Evolutionary conservation across 2,888 invertebrate species (phyloP).

Genomic region (Allophyes oxyacanthae): DNA sequence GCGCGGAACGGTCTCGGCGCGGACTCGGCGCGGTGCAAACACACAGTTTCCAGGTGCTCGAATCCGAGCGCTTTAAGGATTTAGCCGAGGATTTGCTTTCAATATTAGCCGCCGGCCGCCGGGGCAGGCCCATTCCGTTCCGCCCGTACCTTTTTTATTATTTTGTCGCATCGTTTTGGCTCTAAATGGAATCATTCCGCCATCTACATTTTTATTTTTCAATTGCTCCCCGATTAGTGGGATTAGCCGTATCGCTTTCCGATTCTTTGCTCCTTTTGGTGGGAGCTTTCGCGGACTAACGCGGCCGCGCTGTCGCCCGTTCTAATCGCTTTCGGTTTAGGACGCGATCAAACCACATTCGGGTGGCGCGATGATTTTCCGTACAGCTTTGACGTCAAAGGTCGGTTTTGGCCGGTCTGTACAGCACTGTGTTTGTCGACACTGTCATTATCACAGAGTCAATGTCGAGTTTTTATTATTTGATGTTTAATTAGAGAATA

Average conservation of each 20-base stretch:
- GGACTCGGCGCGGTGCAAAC: constrained; percentile 72
- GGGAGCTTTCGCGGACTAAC: constrained; percentile 81
- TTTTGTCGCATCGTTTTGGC: constrained; percentile 89
- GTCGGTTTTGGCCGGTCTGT: constrained; percentile 55
- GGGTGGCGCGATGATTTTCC: constrained; percentile 47
- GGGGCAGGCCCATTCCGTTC: constrained; percentile 81
- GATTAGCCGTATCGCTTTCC: constrained; percentile 88
- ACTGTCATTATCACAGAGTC: constrained; percentile 73
- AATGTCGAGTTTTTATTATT: constrained; percentile 80
- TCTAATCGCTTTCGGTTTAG: constrained; percentile 69
- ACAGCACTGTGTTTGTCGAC: constrained; percentile 64
- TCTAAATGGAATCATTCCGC: constrained; percentile 89
- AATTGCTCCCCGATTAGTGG: constrained; percentile 89
- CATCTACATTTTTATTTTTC: constrained; percentile 90
- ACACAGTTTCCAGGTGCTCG: constrained; percentile 88
- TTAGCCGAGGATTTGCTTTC: constrained; percentile 89
- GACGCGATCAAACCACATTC: constrained; percentile 54
- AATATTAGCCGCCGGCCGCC: constrained; percentile 88
- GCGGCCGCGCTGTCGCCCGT: constrained; percentile 61
- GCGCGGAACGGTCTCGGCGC: constrained; percentile 60
- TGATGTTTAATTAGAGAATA: constrained; percentile 77
- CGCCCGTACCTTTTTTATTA: constrained; percentile 87
- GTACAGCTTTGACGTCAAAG: constrained; percentile 62
- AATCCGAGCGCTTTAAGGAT: constrained; percentile 89
- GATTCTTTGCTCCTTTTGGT: constrained; percentile 87